Percentiles rank a stretch among this genome's conserved stretches.
These are phyloP conservation scores for Pseudomyrmex pallidus DNA, from an alignment of 1,140 invertebrate genomes.

Conservation along the genomic window DNA sequence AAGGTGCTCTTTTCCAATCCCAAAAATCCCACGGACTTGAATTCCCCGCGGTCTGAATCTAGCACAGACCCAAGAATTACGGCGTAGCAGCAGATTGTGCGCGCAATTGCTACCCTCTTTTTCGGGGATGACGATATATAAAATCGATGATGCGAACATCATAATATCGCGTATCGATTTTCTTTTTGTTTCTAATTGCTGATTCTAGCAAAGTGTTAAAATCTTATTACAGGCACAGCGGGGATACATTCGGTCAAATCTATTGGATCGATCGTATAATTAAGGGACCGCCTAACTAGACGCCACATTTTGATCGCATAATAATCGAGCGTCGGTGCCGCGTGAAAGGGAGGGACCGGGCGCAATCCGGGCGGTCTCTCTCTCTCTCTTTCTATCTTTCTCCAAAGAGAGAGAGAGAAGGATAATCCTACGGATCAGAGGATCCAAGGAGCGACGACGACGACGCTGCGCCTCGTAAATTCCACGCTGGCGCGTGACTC, in stretches of 20 bases:
- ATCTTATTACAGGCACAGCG: neutral
- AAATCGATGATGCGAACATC: no score
- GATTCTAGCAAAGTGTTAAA: no score
- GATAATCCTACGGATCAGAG: conserved; percentile 73
- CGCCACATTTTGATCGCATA: conserved; percentile 74
- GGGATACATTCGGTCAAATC: conserved; percentile 63
- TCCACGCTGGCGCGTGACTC: conserved; percentile 70
- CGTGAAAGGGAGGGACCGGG: conserved; percentile 26
- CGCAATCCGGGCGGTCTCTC: conserved; percentile 20
- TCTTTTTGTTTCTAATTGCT: no score
- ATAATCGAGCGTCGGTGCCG: conserved; percentile 63
- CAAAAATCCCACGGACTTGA: neutral
- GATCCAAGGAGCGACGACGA: conserved; percentile 48
- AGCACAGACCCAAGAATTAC: neutral
- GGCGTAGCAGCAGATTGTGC: conserved; percentile 8
- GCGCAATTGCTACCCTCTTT: neutral
- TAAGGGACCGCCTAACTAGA: conserved; percentile 66
- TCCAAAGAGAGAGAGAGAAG: conserved; percentile 21
- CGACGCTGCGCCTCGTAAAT: conserved; percentile 69
- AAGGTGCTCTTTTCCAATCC: neutral
- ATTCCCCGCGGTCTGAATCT: neutral
- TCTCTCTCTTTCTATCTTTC: no score
- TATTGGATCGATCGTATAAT: conserved; percentile 70
- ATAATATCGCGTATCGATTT: no score
- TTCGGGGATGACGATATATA: neutral